These are phyloP conservation scores for Bombus affinis DNA, from an alignment of 1,140 invertebrate species.

Conservation along the genomic window DNA sequence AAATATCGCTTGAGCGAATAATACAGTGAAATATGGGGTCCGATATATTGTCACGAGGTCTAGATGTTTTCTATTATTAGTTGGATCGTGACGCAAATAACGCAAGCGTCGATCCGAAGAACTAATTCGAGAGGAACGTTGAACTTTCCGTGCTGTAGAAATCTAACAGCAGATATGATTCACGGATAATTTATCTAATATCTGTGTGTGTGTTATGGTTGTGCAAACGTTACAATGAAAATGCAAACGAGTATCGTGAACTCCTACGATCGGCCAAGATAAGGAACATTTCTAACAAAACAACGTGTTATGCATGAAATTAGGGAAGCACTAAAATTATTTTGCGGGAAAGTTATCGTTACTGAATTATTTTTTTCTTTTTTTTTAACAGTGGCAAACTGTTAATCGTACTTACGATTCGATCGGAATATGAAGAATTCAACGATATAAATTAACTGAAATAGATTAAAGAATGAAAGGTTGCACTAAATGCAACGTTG, in stretches of 20 bases:
- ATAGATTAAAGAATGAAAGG: too few relatives aligned
- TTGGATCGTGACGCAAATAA: slow-evolving; percentile 48
- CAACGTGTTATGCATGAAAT: too few relatives aligned
- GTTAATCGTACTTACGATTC: too few relatives aligned
- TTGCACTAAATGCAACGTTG: too few relatives aligned
- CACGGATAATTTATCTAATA: not conserved
- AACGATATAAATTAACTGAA: too few relatives aligned
- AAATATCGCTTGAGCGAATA: not conserved
- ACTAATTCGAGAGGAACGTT: slow-evolving; percentile 55
- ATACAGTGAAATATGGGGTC: too few relatives aligned
- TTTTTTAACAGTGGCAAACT: too few relatives aligned
- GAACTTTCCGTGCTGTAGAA: slow-evolving; percentile 48
- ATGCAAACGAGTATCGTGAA: not conserved
- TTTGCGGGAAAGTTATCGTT: too few relatives aligned
- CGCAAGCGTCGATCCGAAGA: slow-evolving; percentile 25
- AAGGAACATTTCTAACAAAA: too few relatives aligned
- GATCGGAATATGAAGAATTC: too few relatives aligned
- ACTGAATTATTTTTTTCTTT: too few relatives aligned
- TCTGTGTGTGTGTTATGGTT: not conserved
- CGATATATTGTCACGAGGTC: slow-evolving; percentile 21
- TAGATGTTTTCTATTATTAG: slow-evolving; percentile 49
- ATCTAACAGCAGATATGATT: slow-evolving; percentile 51
- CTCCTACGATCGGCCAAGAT: not conserved
- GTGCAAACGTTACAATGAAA: too few relatives aligned
- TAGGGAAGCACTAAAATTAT: accelerated